Evolutionary conservation across 1,140 invertebrate species (phyloP).

Genomic region (Brachionus paranguensis): DNA sequence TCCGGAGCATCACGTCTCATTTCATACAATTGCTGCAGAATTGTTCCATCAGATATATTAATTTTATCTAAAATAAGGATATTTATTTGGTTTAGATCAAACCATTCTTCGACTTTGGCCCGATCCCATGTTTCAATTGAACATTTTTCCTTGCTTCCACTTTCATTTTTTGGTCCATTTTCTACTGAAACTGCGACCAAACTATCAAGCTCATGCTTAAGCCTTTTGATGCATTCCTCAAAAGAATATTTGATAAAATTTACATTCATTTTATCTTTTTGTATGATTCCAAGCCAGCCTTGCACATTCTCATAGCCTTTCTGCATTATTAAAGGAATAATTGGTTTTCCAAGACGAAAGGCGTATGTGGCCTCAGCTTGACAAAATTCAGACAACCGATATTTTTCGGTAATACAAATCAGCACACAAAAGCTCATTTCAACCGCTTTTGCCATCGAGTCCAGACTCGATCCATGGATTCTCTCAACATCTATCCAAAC

Average conservation of each 20-base stretch:
- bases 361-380: conserved; percentile 49
- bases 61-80: not conserved
- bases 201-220: not conserved
- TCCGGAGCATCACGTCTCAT: not conserved
- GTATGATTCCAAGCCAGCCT: conserved; percentile 50
- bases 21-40: not conserved
- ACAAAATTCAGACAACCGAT: not conserved
- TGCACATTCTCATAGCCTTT: conserved; percentile 44
- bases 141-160: not conserved
- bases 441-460: conserved; percentile 54
- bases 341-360: conserved; percentile 45
- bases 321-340: conserved; percentile 49
- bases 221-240: not conserved
- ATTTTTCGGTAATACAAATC: conserved; percentile 43
- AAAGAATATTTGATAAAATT: conserved; percentile 42
- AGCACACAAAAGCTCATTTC: conserved; percentile 49
- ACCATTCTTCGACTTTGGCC: not conserved
- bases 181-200: not conserved
- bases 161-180: not conserved
- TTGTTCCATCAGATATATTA: not conserved
- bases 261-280: conserved; percentile 48
- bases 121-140: not conserved
- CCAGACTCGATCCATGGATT: conserved; percentile 46
- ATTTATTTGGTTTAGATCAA: not conserved
- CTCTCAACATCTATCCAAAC: conserved; percentile 44